These are phyloP conservation scores for Cariama cristata DNA, from an alignment of 2,113 vertebrate genomes.

Conservation along the genomic window DNA sequence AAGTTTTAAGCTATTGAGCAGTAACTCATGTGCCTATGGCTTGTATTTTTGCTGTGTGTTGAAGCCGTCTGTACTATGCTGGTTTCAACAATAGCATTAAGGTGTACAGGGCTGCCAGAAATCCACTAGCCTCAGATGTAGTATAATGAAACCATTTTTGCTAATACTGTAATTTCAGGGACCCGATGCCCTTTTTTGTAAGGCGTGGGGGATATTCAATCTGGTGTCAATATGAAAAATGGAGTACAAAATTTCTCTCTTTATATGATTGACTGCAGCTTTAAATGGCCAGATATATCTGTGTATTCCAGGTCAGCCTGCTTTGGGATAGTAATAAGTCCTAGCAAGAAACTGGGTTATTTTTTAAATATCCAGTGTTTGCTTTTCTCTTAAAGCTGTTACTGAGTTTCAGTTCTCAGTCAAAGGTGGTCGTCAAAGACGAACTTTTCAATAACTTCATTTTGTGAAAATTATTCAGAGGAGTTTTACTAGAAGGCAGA, in stretches of 20 bases:
- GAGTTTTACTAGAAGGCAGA: background rate
- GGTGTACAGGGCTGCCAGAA: background rate
- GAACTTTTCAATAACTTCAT: background rate
- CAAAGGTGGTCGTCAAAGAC: background rate
- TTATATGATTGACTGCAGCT: background rate
- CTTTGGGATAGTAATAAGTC: background rate
- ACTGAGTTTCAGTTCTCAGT: background rate
- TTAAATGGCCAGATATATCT: background rate
- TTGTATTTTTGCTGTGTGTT: background rate
- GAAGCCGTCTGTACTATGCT: background rate
- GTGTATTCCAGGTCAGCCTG: background rate
- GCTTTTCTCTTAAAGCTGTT: background rate
- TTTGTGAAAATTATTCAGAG: background rate
- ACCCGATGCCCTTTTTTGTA: background rate
- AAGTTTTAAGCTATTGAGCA: background rate
- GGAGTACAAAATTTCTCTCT: background rate
- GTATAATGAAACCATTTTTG: background rate
- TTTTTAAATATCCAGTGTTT: background rate
- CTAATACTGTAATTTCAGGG: background rate
- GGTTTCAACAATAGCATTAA: background rate
- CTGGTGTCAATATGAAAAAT: background rate
- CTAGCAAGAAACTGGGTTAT: background rate
- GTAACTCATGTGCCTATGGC: background rate
- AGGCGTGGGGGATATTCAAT: background rate
- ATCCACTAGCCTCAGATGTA: background rate